phyloP scores from a whole-genome alignment of 1,140 invertebrate genomes.

The Aphis craccivora region DNA sequence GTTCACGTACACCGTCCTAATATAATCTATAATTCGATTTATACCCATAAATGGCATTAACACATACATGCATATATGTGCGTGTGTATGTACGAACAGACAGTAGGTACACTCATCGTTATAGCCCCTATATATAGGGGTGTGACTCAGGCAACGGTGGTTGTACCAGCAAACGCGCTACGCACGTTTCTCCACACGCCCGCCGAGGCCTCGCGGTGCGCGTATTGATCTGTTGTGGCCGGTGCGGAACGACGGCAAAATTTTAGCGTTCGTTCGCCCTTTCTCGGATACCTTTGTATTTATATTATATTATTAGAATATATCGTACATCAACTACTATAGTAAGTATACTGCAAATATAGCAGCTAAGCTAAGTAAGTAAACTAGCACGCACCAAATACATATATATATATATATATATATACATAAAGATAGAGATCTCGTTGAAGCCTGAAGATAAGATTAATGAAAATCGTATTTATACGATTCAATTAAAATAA shows the following conservation, averaged over 20 bases:
- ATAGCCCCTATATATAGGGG: conserved; percentile 23
- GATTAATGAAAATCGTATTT: no score
- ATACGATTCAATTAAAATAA: no score
- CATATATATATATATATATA: background rate
- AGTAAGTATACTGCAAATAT: background rate
- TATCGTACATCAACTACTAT: background rate
- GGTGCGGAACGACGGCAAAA: conserved; percentile 32
- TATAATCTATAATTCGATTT: background rate
- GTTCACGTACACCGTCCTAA: background rate
- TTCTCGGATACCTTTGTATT: background rate
- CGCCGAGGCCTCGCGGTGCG: conserved; percentile 18
- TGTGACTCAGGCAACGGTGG: conserved; percentile 37
- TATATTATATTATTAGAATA: conserved; percentile 11
- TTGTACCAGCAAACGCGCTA: background rate
- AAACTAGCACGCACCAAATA: no score
- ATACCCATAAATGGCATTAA: background rate
- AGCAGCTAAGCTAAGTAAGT: background rate
- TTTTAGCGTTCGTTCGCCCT: conserved; percentile 34
- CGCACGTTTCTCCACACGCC: conserved; percentile 46
- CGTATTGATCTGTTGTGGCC: conserved; percentile 57
- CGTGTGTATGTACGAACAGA: background rate
- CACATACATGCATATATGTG: background rate
- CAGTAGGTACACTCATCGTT: conserved; percentile 3
- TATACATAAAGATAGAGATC: no score
- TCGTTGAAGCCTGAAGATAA: no score